Conservation (phyloP, 2,888 invertebrate species). For the Caradrina clavipalpis region DNA sequence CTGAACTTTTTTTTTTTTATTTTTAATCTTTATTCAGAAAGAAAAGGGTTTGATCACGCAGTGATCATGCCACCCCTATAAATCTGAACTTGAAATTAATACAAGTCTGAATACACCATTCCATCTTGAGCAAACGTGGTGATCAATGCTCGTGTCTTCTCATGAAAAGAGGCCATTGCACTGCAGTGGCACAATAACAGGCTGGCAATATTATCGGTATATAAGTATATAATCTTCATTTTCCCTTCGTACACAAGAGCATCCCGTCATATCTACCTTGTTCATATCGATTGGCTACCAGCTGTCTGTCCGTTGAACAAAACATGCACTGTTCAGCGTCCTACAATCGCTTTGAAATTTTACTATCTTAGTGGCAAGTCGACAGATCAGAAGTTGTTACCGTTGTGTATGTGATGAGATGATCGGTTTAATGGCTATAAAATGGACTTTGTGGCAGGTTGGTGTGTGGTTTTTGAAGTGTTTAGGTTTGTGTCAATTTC, state of each 20-base stretch:
- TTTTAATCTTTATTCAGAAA: no score
- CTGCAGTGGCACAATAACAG: no score
- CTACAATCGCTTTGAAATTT: constrained; percentile 50
- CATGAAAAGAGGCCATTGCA: no score
- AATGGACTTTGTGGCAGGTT: constrained; percentile 29
- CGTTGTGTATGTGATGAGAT: constrained; percentile 32
- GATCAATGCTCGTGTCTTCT: no score
- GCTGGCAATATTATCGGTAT: no score
- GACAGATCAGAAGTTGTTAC: constrained; percentile 50
- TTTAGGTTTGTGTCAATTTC: constrained; percentile 8
- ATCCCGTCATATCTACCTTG: constrained; percentile 11
- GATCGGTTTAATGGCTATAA: constrained; percentile 13
- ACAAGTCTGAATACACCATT: no score
- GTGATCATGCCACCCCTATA: no score
- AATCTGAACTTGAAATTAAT: no score
- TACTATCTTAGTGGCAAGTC: constrained; percentile 32
- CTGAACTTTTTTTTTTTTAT: no score
- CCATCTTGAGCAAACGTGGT: no score
- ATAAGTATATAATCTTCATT: neutral
- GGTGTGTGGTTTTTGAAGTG: constrained; percentile 35
- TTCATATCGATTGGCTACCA: constrained; percentile 33
- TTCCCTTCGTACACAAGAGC: neutral
- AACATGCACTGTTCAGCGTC: constrained; percentile 51
- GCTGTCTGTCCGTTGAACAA: constrained; percentile 36
- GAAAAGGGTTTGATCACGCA: no score